A percentile compares a stretch with the other conserved stretches of the same genome.
Conservation (phyloP, 1,140 invertebrate species). For the Ips nitidus region DNA sequence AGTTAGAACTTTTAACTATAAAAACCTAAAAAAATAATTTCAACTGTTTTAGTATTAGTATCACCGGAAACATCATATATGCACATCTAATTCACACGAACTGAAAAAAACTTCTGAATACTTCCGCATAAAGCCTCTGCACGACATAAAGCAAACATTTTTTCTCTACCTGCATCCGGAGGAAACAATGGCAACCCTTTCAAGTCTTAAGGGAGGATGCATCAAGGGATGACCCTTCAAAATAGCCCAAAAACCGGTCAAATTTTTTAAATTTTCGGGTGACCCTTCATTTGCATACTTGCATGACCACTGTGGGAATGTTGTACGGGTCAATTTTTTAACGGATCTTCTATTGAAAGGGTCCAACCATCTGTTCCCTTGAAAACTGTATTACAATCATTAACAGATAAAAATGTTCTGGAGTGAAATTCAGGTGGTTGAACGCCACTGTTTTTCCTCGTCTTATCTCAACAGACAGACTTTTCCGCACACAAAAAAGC, state of each 20-base stretch:
- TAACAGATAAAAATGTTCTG: too few relatives aligned
- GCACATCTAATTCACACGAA: too few relatives aligned
- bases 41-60: too few relatives aligned
- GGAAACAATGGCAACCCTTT: neutral
- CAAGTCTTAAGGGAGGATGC: slow-evolving; percentile 10
- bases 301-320: slow-evolving; percentile 40
- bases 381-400: too few relatives aligned
- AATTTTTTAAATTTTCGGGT: slow-evolving; percentile 32
- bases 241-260: slow-evolving; percentile 23
- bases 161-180: slow-evolving; percentile 18
- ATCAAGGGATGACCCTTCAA: slow-evolving; percentile 27
- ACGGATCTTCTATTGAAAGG: slow-evolving; percentile 2
- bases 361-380: too few relatives aligned
- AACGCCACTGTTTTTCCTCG: too few relatives aligned
- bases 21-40: too few relatives aligned
- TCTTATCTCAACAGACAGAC: slow-evolving; percentile 14
- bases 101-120: neutral
- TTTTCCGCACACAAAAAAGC: slow-evolving; percentile 23
- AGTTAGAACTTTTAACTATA: too few relatives aligned
- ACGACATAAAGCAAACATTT: slow-evolving; percentile 23
- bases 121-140: slow-evolving; percentile 20
- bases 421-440: too few relatives aligned
- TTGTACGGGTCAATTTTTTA: slow-evolving; percentile 16
- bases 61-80: too few relatives aligned
- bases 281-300: slow-evolving; percentile 42